Evolutionary conservation across 2,113 vertebrate genomes (phyloP), one percentile per base, ranked within the genome.

Genomic region (Poeciliopsis occidentalis): DNA sequence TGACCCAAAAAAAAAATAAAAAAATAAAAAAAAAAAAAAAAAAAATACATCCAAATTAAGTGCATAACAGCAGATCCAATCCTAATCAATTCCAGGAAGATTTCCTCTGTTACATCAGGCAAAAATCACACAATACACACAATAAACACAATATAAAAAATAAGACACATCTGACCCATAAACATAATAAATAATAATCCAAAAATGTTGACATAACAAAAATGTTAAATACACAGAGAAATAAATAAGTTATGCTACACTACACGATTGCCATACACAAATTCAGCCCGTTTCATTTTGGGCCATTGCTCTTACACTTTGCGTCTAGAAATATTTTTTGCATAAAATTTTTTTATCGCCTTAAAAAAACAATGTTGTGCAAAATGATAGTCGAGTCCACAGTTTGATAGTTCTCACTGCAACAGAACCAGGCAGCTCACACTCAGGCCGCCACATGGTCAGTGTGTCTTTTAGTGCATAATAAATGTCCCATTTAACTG

Each of bases 361-460:
- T 75, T 87, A 87, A 67, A 95, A 94, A 95, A 94, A 86, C 90
- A 92, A 88, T 72, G 87, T 92, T 95, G 95, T 95, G 95, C 94
- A 95, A 95, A 94, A 92, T 92, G 88, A 91, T 87, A 89, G 92
- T 88, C 93, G 91, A 87, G 76, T 92, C 89, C 92, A 93, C 91
- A 92, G 90, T 90, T 86, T 88, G 86, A 83, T 89, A 82, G 73
- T 63, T 75, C 68, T 69, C 79, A 81, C 84, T 81, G 85, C 87
- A 84, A 88, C 83, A 80, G 78, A 73, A 73, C 84, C 80, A 82
- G 80, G 84, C 75, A 83, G 34, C 75, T 91, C 87, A 64, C 24
- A 60, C 31, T 71, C 76, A 84, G 87, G 79, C 85, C 67, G 60
- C 11, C 74, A 34, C 73, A 86, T 61, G 69, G 77, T 85, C 84